Base-by-base conservation (phyloP, 2,113 vertebrate species). In the Pleuronectes platessa region DNA sequence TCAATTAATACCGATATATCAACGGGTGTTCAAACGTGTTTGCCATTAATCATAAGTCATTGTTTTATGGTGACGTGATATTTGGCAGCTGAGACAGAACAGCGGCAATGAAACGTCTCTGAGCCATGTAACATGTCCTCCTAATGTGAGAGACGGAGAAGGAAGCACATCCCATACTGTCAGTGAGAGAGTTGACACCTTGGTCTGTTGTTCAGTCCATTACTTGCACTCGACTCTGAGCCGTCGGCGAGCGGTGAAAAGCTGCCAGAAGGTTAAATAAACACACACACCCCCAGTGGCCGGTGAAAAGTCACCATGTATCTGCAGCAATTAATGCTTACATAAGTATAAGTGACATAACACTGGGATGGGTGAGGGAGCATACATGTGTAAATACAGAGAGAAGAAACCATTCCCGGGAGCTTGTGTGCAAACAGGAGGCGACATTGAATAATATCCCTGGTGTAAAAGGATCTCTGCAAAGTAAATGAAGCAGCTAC, bases 1-100 rank as follows among this genome's bases (percentile, higher is more conserved):
- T 89, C 89, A 89, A 91, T 90, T 92, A 90, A 89, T 86, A 56
- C 64, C 69, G 14, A 23, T 82, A 76, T 71, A 88, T 90, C 78
- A 85, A 24, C 20, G 79, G 67, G 65, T 37, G 59, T 71, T 56
- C 62, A 75, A 76, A 79, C 67, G 68, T 73, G 77, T 83, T 73
- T 70, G 76, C 68, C 66, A 85, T 93, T 81, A 78, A 85, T 92
- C 90, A 90, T 83, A 84, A 70, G 78, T 76, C 85, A 79, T 79
- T 88, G 79, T 92, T 92, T 92, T 87, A 80, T 73, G 75, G 82
- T 74, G 80, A 86, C 86, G 82, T 49, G 68, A 35, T 71, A 64
- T 85, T 86, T 91, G 89, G 77, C 91, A 91, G 79, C 82, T 68
- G 70, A 76, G 83, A 88, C 80, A 78, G 61, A 83, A 82, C 68